Evolutionary conservation across 2,113 vertebrate genomes (phyloP).

Genomic region (Siphamia tubifer): DNA sequence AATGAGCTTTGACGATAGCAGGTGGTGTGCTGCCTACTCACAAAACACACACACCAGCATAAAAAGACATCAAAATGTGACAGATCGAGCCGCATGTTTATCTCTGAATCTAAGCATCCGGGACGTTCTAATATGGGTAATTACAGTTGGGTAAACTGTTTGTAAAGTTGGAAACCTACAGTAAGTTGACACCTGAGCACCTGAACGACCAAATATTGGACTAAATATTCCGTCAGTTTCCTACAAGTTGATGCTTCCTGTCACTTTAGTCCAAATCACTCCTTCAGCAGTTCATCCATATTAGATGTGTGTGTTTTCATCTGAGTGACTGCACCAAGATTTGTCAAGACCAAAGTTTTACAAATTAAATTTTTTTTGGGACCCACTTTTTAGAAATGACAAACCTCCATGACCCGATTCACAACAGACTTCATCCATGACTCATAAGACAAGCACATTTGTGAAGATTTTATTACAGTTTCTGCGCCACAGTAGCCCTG

Average conservation of each 20-base stretch:
- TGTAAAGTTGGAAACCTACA: no score
- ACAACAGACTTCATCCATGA: no score
- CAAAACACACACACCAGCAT: neutral
- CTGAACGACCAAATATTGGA: neutral
- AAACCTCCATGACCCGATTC: no score
- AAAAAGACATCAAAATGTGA: neutral
- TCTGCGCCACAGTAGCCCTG: no score
- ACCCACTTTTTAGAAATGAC: no score
- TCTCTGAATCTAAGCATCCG: neutral
- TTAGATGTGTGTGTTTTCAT: neutral
- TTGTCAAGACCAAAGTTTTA: no score
- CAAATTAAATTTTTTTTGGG: no score
- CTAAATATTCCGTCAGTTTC: no score
- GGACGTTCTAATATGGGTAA: no score
- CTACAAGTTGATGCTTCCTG: neutral
- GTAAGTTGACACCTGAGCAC: neutral
- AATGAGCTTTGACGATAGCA: constrained; percentile 43
- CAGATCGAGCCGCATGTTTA: neutral
- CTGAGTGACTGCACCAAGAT: neutral
- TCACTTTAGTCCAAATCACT: neutral
- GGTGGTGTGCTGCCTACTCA: constrained; percentile 13
- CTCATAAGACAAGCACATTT: no score
- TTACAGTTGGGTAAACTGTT: no score
- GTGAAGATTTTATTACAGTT: no score
- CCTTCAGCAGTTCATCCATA: neutral